phyloP scores from a whole-genome alignment of 2,888 invertebrate species.

The Orchesellides sinensis region DNA sequence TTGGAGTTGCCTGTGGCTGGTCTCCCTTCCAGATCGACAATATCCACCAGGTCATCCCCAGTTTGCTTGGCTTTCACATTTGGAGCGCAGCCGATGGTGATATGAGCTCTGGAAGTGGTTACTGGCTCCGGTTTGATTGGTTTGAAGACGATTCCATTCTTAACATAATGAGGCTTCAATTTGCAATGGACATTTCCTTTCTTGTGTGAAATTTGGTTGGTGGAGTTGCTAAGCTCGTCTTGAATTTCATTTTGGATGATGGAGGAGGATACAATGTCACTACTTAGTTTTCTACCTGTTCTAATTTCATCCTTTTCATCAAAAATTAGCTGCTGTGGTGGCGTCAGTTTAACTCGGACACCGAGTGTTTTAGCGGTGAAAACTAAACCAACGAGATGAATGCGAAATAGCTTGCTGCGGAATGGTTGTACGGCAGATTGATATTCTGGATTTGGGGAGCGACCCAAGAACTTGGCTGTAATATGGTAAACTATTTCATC shows the following conservation, averaged over 20 bases:
- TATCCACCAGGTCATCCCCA: slow-evolving; percentile 75
- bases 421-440: slow-evolving; percentile 31
- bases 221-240: background rate
- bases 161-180: background rate
- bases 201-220: background rate
- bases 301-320: slow-evolving; percentile 71
- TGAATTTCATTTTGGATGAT: slow-evolving; percentile 2
- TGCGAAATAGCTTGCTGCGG: slow-evolving; percentile 30
- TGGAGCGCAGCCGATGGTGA: slow-evolving; percentile 75
- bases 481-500: slow-evolving; percentile 55
- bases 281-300: background rate
- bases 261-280: background rate
- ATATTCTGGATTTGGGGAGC: slow-evolving; percentile 33
- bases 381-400: slow-evolving; percentile 55
- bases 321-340: slow-evolving; percentile 75
- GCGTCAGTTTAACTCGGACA: slow-evolving; percentile 76
- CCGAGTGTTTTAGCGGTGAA: slow-evolving; percentile 75
- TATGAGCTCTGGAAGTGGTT: slow-evolving; percentile 75
- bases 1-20: slow-evolving; percentile 19
- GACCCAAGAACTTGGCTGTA: slow-evolving; percentile 57
- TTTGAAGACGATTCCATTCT: slow-evolving; percentile 2
- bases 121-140: too few species aligned
- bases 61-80: slow-evolving; percentile 74
- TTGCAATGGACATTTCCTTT: slow-evolving; percentile 33
- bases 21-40: slow-evolving; percentile 72